Conservation (phyloP, 2,797 vertebrate genomes). For the Hydrocynus forskahlii region DNA sequence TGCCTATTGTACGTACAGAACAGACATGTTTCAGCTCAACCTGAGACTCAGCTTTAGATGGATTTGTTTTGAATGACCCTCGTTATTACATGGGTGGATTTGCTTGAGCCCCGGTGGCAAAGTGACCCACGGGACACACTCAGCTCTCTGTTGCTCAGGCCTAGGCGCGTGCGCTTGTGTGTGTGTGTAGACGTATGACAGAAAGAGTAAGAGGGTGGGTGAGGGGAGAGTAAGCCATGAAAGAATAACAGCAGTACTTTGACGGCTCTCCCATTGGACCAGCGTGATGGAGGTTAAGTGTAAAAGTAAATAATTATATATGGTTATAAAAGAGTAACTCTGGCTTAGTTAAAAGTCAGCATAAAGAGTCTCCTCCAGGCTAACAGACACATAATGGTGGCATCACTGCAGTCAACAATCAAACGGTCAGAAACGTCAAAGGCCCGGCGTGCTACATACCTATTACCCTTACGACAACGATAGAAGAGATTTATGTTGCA, state of each 20-base stretch:
- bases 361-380: slow-evolving; percentile 23
- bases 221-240: slow-evolving; percentile 46
- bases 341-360: slow-evolving; percentile 59
- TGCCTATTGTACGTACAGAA: neutral
- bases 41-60: slow-evolving; percentile 22
- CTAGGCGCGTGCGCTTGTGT: neutral
- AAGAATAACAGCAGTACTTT: slow-evolving; percentile 47
- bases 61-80: slow-evolving; percentile 49
- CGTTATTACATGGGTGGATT: slow-evolving; percentile 46
- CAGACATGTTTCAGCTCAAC: slow-evolving; percentile 19
- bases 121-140: slow-evolving; percentile 36
- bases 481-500: slow-evolving; percentile 7
- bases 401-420: slow-evolving; percentile 3
- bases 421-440: neutral
- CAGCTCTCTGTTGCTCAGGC: neutral
- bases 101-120: slow-evolving; percentile 34
- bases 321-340: slow-evolving; percentile 24
- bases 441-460: neutral
- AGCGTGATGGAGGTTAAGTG: slow-evolving; percentile 62
- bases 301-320: slow-evolving; percentile 60
- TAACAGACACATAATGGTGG: slow-evolving; percentile 6
- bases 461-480: neutral
- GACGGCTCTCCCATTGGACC: slow-evolving; percentile 37
- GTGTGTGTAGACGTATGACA: slow-evolving; percentile 17
- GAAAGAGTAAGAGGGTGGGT: neutral